Percentiles rank a stretch among this genome's conserved stretches.
Evolutionary conservation across 2,113 vertebrate species (phyloP).

Genomic region (Helogale parvula): DNA sequence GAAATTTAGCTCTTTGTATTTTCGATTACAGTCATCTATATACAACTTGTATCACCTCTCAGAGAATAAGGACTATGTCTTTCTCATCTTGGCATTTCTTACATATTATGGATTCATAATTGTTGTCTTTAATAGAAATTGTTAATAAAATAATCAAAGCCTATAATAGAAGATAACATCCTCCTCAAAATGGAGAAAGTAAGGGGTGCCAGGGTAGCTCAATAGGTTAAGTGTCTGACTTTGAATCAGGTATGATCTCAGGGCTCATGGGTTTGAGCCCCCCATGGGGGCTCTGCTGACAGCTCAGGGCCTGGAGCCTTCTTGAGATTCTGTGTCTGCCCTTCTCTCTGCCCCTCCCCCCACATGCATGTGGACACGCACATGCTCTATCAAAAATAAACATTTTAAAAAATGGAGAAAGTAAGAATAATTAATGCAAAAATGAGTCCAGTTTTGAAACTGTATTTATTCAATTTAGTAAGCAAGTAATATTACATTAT

Average conservation of each 20-base stretch:
- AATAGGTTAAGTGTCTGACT: too few species aligned
- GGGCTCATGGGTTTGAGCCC: too few species aligned
- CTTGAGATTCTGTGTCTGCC: too few species aligned
- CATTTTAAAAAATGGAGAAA: background rate
- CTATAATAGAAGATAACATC: background rate
- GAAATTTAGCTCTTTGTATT: background rate
- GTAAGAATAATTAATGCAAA: background rate
- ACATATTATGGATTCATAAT: background rate
- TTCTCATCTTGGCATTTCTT: background rate
- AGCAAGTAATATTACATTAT: background rate
- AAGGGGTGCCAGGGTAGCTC: background rate
- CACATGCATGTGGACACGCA: too few species aligned
- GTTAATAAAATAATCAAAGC: background rate
- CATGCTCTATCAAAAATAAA: too few species aligned
- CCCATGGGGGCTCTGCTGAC: too few species aligned
- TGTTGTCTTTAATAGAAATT: background rate
- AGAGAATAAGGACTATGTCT: background rate
- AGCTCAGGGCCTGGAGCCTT: too few species aligned
- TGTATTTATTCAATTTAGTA: background rate
- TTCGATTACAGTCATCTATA: background rate
- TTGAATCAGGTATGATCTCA: too few species aligned
- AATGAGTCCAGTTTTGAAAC: background rate
- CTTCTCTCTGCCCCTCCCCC: too few species aligned
- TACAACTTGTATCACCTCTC: background rate
- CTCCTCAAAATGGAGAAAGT: background rate